Conservation (phyloP, 2,888 invertebrate species). For the Drosophila tanythrix region DNA sequence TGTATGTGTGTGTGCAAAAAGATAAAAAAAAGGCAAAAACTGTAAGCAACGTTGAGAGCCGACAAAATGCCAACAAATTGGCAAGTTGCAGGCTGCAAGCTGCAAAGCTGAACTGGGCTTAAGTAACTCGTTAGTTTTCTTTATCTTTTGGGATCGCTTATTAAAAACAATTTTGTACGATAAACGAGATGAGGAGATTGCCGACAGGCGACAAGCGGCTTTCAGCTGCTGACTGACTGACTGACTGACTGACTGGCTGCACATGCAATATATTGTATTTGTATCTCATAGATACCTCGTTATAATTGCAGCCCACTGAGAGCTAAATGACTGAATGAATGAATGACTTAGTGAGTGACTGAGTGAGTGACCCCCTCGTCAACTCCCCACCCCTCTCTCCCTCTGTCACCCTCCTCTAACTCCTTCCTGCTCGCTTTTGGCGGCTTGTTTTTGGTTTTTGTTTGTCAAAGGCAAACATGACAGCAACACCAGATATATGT, state of each 20-base stretch:
- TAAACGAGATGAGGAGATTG: constrained; percentile 75
- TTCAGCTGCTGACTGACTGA: constrained; percentile 37
- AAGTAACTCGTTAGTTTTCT: constrained; percentile 77
- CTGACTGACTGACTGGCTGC: constrained; percentile 37
- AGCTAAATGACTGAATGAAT: constrained; percentile 25
- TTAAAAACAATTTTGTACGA: constrained; percentile 73
- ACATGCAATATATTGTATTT: constrained; percentile 43
- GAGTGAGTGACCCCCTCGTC: neutral
- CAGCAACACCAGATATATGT: constrained; percentile 64
- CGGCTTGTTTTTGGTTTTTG: constrained; percentile 55
- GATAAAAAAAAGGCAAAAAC: neutral
- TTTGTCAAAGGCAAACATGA: constrained; percentile 59
- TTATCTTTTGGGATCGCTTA: constrained; percentile 77
- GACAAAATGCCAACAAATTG: constrained; percentile 78
- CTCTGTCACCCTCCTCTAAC: neutral
- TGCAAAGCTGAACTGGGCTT: constrained; percentile 38
- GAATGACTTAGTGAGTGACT: constrained; percentile 35
- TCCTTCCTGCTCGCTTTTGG: constrained; percentile 27
- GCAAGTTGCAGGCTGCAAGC: constrained; percentile 23
- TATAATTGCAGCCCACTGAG: constrained; percentile 64
- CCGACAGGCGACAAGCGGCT: constrained; percentile 52
- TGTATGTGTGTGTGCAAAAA: neutral
- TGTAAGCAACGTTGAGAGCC: constrained; percentile 39
- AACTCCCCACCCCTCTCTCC: neutral
- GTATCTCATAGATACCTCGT: constrained; percentile 49